phyloP scores from a whole-genome alignment of 1,140 invertebrate species.

The Rhagoletis zephyria region DNA sequence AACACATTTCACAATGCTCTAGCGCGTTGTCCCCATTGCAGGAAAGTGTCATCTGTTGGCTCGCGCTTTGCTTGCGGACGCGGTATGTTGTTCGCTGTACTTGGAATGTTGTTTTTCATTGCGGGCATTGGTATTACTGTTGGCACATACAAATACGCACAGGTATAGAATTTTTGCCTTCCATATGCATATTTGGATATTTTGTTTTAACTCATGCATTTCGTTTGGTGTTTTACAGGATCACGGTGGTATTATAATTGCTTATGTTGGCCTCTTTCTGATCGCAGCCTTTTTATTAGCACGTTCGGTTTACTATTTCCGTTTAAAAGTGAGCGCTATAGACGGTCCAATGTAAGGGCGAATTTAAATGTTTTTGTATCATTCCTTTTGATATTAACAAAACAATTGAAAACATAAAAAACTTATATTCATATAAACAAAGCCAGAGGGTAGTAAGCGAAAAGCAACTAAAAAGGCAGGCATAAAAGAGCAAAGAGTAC shows the following conservation, averaged over 20 bases:
- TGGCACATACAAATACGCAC: slow-evolving; percentile 75
- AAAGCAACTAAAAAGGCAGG: not conserved
- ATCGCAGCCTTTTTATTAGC: slow-evolving; percentile 82
- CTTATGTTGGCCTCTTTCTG: slow-evolving; percentile 87
- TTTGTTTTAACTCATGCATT: not conserved
- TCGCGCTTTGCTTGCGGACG: slow-evolving; percentile 85
- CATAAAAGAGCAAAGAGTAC: not conserved
- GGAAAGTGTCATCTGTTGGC: slow-evolving; percentile 93
- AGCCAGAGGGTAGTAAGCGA: not conserved
- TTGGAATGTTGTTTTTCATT: slow-evolving; percentile 81
- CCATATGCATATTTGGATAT: not conserved
- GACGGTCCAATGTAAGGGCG: slow-evolving; percentile 83
- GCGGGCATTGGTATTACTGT: slow-evolving; percentile 87
- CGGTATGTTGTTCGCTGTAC: slow-evolving; percentile 85
- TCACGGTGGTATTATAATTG: slow-evolving; percentile 86
- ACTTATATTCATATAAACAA: slow-evolving; percentile 54
- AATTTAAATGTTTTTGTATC: slow-evolving; percentile 65
- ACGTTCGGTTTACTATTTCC: slow-evolving; percentile 89
- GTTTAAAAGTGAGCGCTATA: slow-evolving; percentile 90
- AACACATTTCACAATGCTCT: slow-evolving; percentile 93
- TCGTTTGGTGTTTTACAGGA: slow-evolving; percentile 70
- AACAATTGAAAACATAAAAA: slow-evolving; percentile 59
- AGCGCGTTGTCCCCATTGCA: slow-evolving; percentile 95
- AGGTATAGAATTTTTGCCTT: slow-evolving; percentile 58
- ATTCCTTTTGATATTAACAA: slow-evolving; percentile 73